Conservation (phyloP, 2,888 invertebrate species). For the Plagodis dolabraria region DNA sequence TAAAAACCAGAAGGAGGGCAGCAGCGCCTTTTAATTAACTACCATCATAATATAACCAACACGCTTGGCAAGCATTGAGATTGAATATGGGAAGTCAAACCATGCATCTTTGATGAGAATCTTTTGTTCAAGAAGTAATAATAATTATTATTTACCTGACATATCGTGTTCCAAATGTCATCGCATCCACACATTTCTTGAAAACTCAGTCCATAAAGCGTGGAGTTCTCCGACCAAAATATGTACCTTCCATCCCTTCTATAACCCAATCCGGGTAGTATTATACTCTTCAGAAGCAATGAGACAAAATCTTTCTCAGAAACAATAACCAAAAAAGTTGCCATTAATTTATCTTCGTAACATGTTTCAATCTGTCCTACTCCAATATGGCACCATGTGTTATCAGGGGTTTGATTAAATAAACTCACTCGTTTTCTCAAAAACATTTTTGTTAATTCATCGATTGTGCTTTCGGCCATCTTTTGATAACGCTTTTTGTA, state of each 20-base stretch:
- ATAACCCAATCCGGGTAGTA: slow-evolving; percentile 4
- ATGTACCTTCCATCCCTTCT: slow-evolving; percentile 12
- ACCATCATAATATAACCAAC: background rate
- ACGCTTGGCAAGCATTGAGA: background rate
- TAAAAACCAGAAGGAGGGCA: too few relatives aligned
- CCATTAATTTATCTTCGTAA: background rate
- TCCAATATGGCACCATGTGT: slow-evolving; percentile 10
- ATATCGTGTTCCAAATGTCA: slow-evolving; percentile 14
- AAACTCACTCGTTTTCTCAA: slow-evolving; percentile 15
- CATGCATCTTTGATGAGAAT: background rate
- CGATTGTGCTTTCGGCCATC: background rate
- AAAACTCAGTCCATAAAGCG: slow-evolving; percentile 14
- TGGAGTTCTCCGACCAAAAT: slow-evolving; percentile 10
- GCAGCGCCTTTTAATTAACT: too few relatives aligned
- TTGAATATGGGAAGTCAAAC: background rate
- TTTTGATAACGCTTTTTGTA: too few relatives aligned
- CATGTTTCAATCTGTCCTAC: slow-evolving; percentile 1
- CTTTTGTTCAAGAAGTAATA: background rate
- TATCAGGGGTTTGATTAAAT: slow-evolving; percentile 4
- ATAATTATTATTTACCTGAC: slow-evolving; percentile 3
- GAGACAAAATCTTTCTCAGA: slow-evolving; percentile 6
- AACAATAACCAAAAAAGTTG: slow-evolving; percentile 3
- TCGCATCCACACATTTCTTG: slow-evolving; percentile 15
- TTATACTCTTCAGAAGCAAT: slow-evolving; percentile 9
- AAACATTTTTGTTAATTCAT: slow-evolving; percentile 4